phyloP scores from a whole-genome alignment of 2,113 vertebrate species.

The Sceloporus tristichus region DNA sequence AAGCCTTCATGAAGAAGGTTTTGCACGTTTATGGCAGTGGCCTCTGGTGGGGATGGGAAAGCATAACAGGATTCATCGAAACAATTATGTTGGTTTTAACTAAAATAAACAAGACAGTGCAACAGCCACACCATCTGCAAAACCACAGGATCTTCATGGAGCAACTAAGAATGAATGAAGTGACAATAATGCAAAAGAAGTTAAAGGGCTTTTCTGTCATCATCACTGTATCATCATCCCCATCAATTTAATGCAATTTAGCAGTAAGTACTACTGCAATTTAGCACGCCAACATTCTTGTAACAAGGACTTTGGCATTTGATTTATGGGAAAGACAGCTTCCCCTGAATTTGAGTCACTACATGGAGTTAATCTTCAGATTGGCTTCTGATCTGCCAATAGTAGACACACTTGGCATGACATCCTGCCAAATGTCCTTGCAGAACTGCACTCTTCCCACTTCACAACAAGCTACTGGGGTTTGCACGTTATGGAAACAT shows the following conservation, averaged over 20 bases:
- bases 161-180: background rate
- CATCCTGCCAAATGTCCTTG: background rate
- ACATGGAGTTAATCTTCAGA: background rate
- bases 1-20: background rate
- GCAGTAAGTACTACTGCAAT: no score
- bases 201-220: background rate
- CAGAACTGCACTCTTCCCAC: background rate
- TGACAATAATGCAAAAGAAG: background rate
- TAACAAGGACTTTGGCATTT: background rate
- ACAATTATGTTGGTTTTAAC: background rate
- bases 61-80: background rate
- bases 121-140: background rate
- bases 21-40: background rate
- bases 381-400: background rate
- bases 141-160: background rate
- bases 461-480: background rate
- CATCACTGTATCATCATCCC: background rate
- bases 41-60: background rate
- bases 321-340: background rate
- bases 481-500: background rate
- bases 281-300: no score
- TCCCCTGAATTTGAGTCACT: background rate
- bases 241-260: no score
- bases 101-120: background rate
- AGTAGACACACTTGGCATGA: background rate